Base-by-base conservation (phyloP, 1,140 invertebrate species). In the Sycobia sp. region DNA sequence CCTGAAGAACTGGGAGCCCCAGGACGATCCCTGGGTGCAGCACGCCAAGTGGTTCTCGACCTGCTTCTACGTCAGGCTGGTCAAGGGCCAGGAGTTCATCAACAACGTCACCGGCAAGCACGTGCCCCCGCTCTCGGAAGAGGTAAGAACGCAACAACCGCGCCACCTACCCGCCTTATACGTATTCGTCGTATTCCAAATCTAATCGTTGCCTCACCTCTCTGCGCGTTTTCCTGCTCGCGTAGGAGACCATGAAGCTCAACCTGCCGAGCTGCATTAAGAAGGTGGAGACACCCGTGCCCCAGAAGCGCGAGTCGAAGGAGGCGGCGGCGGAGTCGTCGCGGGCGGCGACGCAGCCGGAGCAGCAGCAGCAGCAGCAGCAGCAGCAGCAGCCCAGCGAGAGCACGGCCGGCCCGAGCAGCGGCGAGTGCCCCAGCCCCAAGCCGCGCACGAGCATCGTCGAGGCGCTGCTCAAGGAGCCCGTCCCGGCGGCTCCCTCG, bases 21-120 rank as follows among this genome's bases (percentile, higher is more conserved):
- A 87, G 51, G 93, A 96, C 80, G 86, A 92, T 66, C 92, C 93
- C 1, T 95, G 92, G 93, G 87, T 89, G 59, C 91, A 96, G 75
- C 94, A 96, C 74, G 92, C 92, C 0, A 84, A 87, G 29, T 95
- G 92, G 92, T 92, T 92, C 69, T 84, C 86, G 1, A 86, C 90
- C 50, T 96, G 93, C 71, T 84, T 84, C 10, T 94, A 88, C 79
- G 76, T 96, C 4, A 80, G 87, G 25, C 79, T 89, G 34, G 86
- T 88, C 41, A 93, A 94, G 75, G 91, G 92, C 9, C 84, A 87
- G 44, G 84, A 87, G 1, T 92, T 87, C 74, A 84, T 91, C 50
- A 82, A 84, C 58, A 69, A 79, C 10, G 75, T 86, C 20, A 80
- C 74, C 3, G 82, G 79, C 32, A 73, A 77, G 32, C 73, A 70